Percentiles rank a stretch among this genome's conserved stretches.
Conservation (phyloP, 2,888 invertebrate species). For the Pseudeuparius sepicola region DNA sequence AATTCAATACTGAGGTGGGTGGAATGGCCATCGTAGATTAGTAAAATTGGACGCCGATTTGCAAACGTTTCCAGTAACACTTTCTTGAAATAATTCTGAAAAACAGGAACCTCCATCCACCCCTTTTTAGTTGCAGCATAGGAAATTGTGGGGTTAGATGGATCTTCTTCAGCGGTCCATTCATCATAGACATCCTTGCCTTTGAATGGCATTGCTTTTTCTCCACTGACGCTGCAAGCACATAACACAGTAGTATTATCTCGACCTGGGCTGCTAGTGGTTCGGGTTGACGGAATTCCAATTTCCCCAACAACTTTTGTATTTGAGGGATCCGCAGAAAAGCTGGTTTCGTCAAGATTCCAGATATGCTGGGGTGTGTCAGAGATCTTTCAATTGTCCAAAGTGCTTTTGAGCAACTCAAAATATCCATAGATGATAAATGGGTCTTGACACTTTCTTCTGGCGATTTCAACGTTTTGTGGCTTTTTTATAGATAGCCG, state of each 20-base stretch:
- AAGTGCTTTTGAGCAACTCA: background rate
- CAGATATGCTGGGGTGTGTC: no score
- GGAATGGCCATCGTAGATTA: conserved; percentile 25
- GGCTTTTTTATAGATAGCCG: conserved; percentile 5
- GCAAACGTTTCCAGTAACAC: conserved; percentile 17
- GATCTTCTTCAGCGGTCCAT: conserved; percentile 27
- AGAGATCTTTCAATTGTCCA: no score
- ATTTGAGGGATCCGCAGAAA: conserved; percentile 15
- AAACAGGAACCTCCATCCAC: conserved; percentile 10
- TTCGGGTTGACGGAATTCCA: conserved; percentile 11
- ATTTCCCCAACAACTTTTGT: conserved; percentile 20
- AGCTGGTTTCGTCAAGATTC: conserved; percentile 23
- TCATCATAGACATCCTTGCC: conserved; percentile 33
- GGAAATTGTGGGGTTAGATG: conserved; percentile 15
- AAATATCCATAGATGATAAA: conserved; percentile 3
- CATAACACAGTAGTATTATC: conserved; percentile 30
- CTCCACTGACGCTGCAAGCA: conserved; percentile 24
- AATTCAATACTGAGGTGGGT: conserved; percentile 18
- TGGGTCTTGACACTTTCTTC: conserved; percentile 7
- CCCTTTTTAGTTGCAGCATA: conserved; percentile 14
- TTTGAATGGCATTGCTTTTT: conserved; percentile 31
- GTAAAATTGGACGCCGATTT: conserved; percentile 12
- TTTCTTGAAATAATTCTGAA: conserved; percentile 17
- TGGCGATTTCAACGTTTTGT: conserved; percentile 4
- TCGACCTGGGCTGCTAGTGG: conserved; percentile 25